These are phyloP conservation scores for Trididemnum clinides DNA, from an alignment of 23 tunicate genomes.

Conservation along the genomic window DNA sequence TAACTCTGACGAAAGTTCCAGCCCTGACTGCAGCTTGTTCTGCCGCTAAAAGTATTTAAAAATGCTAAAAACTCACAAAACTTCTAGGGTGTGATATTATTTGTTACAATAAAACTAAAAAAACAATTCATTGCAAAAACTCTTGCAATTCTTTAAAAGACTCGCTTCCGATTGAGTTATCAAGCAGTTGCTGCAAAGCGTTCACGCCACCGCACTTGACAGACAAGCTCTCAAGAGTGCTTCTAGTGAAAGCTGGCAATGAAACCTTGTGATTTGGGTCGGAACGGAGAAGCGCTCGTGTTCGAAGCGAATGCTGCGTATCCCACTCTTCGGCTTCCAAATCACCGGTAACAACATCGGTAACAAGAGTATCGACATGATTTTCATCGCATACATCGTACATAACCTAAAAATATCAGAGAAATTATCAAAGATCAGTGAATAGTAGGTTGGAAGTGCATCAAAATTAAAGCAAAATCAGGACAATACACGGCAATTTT, in stretches of 20 bases:
- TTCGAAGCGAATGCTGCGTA: not conserved
- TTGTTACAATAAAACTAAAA: not conserved
- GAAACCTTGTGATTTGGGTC: conserved; percentile 2
- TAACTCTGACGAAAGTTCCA: too few relatives aligned
- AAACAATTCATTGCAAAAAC: conserved; percentile 4
- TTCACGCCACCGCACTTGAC: not conserved
- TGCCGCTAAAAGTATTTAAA: too few relatives aligned
- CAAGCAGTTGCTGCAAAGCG: not conserved
- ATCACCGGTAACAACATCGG: not conserved
- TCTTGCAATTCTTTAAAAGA: conserved; percentile 16
- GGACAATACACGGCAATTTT: too few relatives aligned
- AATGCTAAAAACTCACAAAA: too few relatives aligned
- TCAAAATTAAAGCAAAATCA: too few relatives aligned
- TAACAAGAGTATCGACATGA: conserved; percentile 26
- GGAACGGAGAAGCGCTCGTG: not conserved
- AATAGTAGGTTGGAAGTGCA: too few relatives aligned
- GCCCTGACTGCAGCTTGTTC: too few relatives aligned
- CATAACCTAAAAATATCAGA: conserved; percentile 25
- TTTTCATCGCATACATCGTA: conserved; percentile 71
- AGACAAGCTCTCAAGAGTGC: not conserved
- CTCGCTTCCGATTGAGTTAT: not conserved
- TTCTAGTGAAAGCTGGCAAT: not conserved
- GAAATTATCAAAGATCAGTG: too few relatives aligned
- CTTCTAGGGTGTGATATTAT: too few relatives aligned
- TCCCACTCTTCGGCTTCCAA: conserved; percentile 7